Percentiles rank a stretch among this genome's conserved stretches.
These are phyloP conservation scores for Drosophila ironensis DNA, from an alignment of 1,140 invertebrate genomes.

Conservation along the genomic window DNA sequence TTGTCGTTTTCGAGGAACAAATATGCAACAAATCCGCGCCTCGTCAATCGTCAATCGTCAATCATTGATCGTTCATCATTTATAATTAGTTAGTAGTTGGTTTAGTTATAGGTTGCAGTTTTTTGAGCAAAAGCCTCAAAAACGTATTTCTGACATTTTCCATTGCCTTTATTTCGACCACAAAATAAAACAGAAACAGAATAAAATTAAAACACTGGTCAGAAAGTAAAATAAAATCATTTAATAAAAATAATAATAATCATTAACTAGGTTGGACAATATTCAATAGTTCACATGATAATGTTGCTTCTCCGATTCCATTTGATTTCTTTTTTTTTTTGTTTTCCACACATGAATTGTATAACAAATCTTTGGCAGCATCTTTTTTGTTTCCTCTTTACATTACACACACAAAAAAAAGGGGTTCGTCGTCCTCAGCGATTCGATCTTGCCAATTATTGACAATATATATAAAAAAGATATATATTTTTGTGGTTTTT, in stretches of 20 bases:
- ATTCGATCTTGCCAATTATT: constrained; percentile 25
- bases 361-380: constrained; percentile 75
- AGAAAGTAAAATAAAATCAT: not conserved
- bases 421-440: constrained; percentile 5
- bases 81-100: constrained; percentile 10
- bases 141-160: constrained; percentile 26
- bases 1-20: constrained; percentile 50
- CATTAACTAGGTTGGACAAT: constrained; percentile 24
- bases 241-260: constrained; percentile 24
- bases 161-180: constrained; percentile 31
- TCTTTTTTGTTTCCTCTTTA: no score
- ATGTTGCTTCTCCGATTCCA: constrained; percentile 14
- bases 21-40: constrained; percentile 46
- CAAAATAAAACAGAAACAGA: constrained; percentile 38
- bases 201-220: constrained; percentile 48
- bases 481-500: no score
- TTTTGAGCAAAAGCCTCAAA: constrained; percentile 60
- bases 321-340: constrained; percentile 2
- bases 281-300: constrained; percentile 35
- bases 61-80: constrained; percentile 2
- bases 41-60: not conserved
- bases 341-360: constrained; percentile 42
- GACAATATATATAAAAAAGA: constrained; percentile 15
- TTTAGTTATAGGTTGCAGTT: constrained; percentile 18
- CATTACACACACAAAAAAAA: constrained; percentile 22